Conservation (phyloP, 2,113 vertebrate species). For the Scopus umbretta region DNA sequence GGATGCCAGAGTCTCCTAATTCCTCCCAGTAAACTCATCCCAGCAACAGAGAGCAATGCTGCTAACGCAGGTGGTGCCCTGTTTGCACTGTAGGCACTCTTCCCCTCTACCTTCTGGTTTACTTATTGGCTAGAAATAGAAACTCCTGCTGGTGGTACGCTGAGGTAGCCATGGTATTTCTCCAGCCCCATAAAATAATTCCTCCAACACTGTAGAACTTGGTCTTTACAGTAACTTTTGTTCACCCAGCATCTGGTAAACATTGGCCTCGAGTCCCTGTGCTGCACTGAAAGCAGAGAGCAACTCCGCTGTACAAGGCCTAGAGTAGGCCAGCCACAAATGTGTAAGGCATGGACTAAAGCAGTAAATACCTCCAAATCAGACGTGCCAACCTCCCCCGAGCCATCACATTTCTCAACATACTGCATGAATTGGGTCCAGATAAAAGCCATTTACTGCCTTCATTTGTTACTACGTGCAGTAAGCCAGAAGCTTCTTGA, state of each 20-base stretch:
- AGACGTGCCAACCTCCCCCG: background rate
- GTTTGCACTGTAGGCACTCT: background rate
- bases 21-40: background rate
- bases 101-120: background rate
- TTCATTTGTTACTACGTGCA: background rate
- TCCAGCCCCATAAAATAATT: background rate
- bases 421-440: background rate
- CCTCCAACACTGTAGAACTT: background rate
- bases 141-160: background rate
- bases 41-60: background rate
- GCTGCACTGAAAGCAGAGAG: background rate
- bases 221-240: background rate
- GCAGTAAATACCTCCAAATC: background rate
- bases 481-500: background rate
- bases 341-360: background rate
- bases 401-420: background rate
- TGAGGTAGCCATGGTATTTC: background rate
- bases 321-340: background rate
- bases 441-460: background rate
- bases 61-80: no score
- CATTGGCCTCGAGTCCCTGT: background rate
- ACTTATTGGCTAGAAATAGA: background rate
- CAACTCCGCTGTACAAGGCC: background rate
- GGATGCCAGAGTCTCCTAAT: background rate
- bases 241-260: background rate